phyloP scores from a whole-genome alignment of 2,113 vertebrate genomes.

The Syrrhaptes paradoxus region DNA sequence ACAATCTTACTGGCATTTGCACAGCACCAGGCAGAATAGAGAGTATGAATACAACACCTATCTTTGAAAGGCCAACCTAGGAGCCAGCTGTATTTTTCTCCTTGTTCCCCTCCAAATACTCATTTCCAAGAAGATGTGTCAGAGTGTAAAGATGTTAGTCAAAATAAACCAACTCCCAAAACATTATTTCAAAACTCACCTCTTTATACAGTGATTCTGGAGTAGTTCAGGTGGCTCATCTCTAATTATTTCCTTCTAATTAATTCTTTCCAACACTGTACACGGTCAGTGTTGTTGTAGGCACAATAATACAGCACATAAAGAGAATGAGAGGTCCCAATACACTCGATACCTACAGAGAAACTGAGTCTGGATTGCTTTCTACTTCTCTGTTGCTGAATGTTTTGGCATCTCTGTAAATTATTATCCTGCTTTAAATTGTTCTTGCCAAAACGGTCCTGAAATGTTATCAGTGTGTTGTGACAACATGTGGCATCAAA shows the following conservation, averaged over 20 bases:
- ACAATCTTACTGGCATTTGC: not conserved
- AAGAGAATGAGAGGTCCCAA: not conserved
- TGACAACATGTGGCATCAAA: not conserved
- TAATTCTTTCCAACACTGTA: not conserved
- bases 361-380: not conserved
- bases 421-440: not conserved
- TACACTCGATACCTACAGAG: not conserved
- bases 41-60: not conserved
- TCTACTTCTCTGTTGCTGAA: not conserved
- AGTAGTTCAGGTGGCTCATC: not conserved
- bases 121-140: not conserved
- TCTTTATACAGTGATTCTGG: not conserved
- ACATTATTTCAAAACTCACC: not conserved
- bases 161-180: not conserved
- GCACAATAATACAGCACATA: not conserved
- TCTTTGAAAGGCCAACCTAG: not conserved
- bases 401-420: not conserved
- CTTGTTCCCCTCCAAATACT: not conserved
- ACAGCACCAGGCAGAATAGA: not conserved
- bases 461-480: not conserved
- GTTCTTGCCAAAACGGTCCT: not conserved
- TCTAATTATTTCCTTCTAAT: not conserved
- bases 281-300: not conserved
- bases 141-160: not conserved
- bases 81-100: not conserved